These are phyloP conservation scores for Trachelus troglodyta DNA, from an alignment of 2,888 invertebrate species.

Conservation along the genomic window DNA sequence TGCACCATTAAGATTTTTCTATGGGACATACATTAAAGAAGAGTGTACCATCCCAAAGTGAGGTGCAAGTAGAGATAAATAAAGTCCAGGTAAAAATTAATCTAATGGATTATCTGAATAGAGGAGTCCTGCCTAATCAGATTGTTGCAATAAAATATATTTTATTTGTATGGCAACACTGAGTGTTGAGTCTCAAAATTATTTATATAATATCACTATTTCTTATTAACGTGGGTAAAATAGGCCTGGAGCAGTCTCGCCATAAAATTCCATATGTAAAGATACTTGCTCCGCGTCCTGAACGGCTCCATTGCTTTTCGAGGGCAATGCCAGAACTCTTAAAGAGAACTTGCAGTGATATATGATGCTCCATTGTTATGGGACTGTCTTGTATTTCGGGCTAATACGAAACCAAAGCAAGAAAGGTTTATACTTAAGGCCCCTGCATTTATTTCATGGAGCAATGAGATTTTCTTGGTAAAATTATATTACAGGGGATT, in stretches of 20 bases:
- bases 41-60: not conserved
- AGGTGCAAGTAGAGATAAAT: not conserved
- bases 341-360: not conserved
- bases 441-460: not conserved
- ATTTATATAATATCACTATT: too few species aligned
- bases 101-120: not conserved
- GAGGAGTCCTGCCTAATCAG: not conserved
- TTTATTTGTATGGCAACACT: not conserved
- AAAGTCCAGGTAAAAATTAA: not conserved
- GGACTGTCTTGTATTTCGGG: not conserved
- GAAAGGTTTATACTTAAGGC: not conserved
- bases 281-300: not conserved
- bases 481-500: not conserved
- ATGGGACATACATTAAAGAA: constrained; percentile 13
- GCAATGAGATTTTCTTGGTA: not conserved
- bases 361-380: not conserved
- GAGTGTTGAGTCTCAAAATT: too few species aligned
- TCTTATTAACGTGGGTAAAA: not conserved
- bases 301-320: not conserved
- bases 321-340: not conserved
- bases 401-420: not conserved
- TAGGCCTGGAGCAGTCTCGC: not conserved
- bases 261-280: not conserved
- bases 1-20: constrained; percentile 30
- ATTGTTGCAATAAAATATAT: not conserved